Base-by-base conservation (phyloP, 23 tunicate genomes). In the Aplidium turbinatum region DNA sequence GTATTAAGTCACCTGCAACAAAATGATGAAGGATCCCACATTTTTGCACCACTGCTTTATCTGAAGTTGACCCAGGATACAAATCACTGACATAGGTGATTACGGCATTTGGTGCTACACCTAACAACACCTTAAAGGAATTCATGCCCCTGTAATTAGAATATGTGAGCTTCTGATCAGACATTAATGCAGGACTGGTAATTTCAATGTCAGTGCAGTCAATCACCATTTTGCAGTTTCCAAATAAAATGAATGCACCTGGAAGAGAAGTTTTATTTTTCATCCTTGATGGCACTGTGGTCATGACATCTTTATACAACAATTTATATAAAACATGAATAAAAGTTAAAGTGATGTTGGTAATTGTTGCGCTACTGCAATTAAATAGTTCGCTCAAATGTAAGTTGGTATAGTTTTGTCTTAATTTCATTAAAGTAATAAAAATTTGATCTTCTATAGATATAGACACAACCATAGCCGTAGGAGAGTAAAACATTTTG, bases 1-100 rank as follows among this genome's bases (percentile, higher is more conserved):
- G 60, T 11, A 54, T 54, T 11, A 54, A 25, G 23, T 54, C 60
- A 54, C 60, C 60, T 54, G 60, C 60, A n/a, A 54, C n/a, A 54
- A 54, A 54, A n/a, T 54, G 60, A 54, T n/a, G 19, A 18, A 54
- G 21, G 21, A 54, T n/a, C 4, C 60, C 60, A 42, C 60, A 54
- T n/a, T 54, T 54, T 54, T 54, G 60, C 4, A 54, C 60, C 4
- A 54, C 21, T 5, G 4, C 6, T 54, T 54, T 54, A 25, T 54
- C 23, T 4, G 23, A 54, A 11, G 23, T n/a, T 18, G 60, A 54
- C 21, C 60, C 60, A 11, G 23, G 25, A 54, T 54, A 54, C 23
- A n/a, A n/a, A 5, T n/a, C 21, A n/a, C 60, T 54, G 60, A 54
- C 23, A 13, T 18, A 54, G 4, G 60, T 54, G 21, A 54, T 54